A percentile compares a stretch with the other conserved stretches of the same genome.
phyloP scores from a whole-genome alignment of 2,888 invertebrate species.

The Odontomyia ornata region DNA sequence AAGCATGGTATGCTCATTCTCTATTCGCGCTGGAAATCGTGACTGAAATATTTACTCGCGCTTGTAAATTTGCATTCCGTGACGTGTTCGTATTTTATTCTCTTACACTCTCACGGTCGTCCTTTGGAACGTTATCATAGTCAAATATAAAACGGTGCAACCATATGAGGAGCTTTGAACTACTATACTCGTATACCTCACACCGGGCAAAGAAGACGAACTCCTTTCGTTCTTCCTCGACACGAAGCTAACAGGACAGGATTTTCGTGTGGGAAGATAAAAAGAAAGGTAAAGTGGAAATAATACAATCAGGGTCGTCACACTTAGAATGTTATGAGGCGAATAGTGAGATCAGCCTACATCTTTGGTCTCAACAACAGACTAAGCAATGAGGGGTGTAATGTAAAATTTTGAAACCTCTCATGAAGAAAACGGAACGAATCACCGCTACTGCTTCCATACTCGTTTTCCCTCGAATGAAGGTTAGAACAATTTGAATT shows the following conservation, averaged over 20 bases:
- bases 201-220: neutral
- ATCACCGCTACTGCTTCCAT: conserved; percentile 21
- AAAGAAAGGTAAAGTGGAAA: conserved; percentile 31
- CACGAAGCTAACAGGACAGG: neutral
- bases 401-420: neutral
- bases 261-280: neutral
- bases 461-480: neutral
- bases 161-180: conserved; percentile 32
- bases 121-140: neutral
- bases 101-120: neutral
- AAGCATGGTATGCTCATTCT: neutral
- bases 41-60: conserved; percentile 40
- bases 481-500: conserved; percentile 34
- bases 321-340: conserved; percentile 24
- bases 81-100: conserved; percentile 38
- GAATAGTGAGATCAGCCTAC: neutral
- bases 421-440: neutral
- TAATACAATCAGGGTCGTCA: conserved; percentile 40
- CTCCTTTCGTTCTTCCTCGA: neutral
- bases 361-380: neutral
- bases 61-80: conserved; percentile 39
- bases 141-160: conserved; percentile 7
- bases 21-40: conserved; percentile 22
- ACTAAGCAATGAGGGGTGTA: conserved; percentile 3
- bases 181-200: neutral